Conservation (phyloP, 2,888 invertebrate genomes). For the Timandra comae region DNA sequence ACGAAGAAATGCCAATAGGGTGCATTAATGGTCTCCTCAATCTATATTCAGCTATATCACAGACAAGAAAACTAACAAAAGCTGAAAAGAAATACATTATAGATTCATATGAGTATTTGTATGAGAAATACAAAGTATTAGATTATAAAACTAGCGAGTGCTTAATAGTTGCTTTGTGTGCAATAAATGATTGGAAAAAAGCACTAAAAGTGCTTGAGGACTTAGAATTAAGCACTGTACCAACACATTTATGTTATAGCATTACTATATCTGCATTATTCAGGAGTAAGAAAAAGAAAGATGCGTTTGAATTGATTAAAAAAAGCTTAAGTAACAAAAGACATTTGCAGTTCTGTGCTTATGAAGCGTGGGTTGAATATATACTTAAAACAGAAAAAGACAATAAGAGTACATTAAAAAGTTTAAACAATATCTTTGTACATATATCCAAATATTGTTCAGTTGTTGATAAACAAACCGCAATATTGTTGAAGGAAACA, state of each 20-base stretch:
- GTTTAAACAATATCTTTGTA: slow-evolving; percentile 75
- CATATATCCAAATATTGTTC: slow-evolving; percentile 72
- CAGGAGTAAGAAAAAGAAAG: slow-evolving; percentile 66
- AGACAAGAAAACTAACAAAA: slow-evolving; percentile 40
- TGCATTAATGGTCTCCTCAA: slow-evolving; percentile 75
- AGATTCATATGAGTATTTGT: slow-evolving; percentile 61
- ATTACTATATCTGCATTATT: slow-evolving; percentile 78
- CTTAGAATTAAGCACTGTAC: slow-evolving; percentile 65
- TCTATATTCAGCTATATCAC: slow-evolving; percentile 63
- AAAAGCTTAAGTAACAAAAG: slow-evolving; percentile 66
- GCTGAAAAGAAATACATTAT: slow-evolving; percentile 74
- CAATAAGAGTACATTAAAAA: slow-evolving; percentile 39
- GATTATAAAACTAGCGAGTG: slow-evolving; percentile 78
- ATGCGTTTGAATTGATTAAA: slow-evolving; percentile 79
- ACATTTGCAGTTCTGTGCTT: slow-evolving; percentile 63
- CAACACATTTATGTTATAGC: slow-evolving; percentile 68
- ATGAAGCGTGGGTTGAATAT: slow-evolving; percentile 70
- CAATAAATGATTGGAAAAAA: slow-evolving; percentile 80
- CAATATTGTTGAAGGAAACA: slow-evolving; percentile 38
- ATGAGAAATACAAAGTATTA: slow-evolving; percentile 72
- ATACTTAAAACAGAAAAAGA: slow-evolving; percentile 55
- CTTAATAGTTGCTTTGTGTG: slow-evolving; percentile 78
- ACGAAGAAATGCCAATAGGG: slow-evolving; percentile 73
- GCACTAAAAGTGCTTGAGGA: slow-evolving; percentile 78
- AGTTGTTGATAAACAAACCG: slow-evolving; percentile 38